Evolutionary conservation across 2,797 vertebrate genomes (phyloP), one percentile per base, ranked within the genome.

Genomic region (Spinus pinus): DNA sequence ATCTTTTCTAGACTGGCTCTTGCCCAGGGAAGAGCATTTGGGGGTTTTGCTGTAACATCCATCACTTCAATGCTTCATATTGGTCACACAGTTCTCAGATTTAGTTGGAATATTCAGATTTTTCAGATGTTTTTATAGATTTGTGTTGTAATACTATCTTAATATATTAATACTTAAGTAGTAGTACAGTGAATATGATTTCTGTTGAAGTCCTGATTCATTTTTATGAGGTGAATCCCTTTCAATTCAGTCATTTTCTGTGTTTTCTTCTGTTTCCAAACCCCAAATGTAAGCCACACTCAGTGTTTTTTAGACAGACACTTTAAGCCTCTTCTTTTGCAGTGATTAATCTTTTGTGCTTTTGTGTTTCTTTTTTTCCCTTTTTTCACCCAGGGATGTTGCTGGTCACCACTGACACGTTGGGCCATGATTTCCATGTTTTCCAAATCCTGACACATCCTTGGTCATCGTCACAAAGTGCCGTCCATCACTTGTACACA

Each of bases 391-490:
- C 86, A 99, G 99, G 99, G 92, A 99, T 99, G 99, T 97, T 99
- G 96, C 98, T 99, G 96, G 99, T 99, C 94, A 99, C 99, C 23
- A 98, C 99, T 18, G 99, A 99, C 96, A 99, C 98, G 0, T 96
- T 99, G 95, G 99, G 99, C 94, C 99, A 99, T 6, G 99, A 99
- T 96, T 99, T 99, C 90, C 99, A 99, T 69, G 99, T 99, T 92
- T 99, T 99, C 96, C 99, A 99, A 98, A 98, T 99, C 92, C 98
- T 99, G 96, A 99, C 99, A 86, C 99, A 99, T 96, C 99, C 99
- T 35, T 99, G 99, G 99, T 98, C 98, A 11, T 99, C 99, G 6
- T 99, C 99, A 33, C 99, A 99, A 98, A 99, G 99, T 92, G 99
- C 99, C 7, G 98, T 99, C 77, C 99, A 99, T 97, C 99, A 99